Conservation (phyloP, 2,888 invertebrate genomes). For the Eupithecia pulchellata region DNA sequence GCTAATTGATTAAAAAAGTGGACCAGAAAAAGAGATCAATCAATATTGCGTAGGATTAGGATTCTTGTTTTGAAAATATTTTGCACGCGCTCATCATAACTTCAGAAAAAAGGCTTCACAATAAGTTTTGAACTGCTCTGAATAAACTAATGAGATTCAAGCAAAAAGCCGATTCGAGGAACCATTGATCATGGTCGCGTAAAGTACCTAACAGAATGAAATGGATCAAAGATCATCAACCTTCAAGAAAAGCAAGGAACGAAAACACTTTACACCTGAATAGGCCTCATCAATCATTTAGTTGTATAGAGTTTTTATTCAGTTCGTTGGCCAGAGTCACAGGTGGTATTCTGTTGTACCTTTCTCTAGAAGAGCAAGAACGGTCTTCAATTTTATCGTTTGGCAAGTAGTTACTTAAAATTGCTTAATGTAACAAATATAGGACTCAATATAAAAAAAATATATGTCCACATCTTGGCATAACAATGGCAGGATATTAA, state of each 20-base stretch:
- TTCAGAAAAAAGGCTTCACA: not conserved
- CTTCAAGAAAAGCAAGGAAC: constrained; percentile 54
- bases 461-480: not conserved
- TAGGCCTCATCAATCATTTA: constrained; percentile 73
- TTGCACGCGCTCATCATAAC: not conserved
- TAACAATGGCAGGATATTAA: too few relatives aligned
- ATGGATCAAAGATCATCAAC: constrained; percentile 53
- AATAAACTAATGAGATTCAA: constrained; percentile 1
- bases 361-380: not conserved
- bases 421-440: not conserved
- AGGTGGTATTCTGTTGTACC: constrained; percentile 3
- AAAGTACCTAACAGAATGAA: constrained; percentile 45
- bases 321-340: constrained; percentile 33
- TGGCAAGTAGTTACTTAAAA: not conserved
- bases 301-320: constrained; percentile 64
- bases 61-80: not conserved
- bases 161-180: constrained; percentile 36
- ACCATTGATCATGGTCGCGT: constrained; percentile 55
- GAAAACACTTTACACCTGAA: constrained; percentile 64
- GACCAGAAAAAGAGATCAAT: constrained; percentile 4
- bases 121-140: not conserved
- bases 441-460: too few relatives aligned
- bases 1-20: constrained; percentile 16
- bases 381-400: not conserved
- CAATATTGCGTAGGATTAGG: not conserved